Base-by-base conservation (phyloP, 2,113 vertebrate species). In the Mandrillus leucophaeus region DNA sequence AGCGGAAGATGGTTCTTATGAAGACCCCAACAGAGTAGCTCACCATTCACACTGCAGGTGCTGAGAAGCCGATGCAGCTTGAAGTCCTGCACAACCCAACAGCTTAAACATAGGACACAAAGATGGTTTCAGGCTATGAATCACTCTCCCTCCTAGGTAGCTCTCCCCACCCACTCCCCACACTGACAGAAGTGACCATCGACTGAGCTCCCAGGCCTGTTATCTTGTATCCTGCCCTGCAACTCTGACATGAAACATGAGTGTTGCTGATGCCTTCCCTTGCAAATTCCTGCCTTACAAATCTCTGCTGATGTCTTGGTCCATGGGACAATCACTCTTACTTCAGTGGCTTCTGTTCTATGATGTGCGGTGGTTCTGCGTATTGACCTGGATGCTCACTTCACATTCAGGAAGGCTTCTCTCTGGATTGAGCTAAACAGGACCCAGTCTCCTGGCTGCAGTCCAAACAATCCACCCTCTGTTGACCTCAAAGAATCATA, bases 381-480 rank as follows among this genome's bases (percentile, higher is more conserved):
- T 92, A 22, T 85, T 97, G 95, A 50, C 93, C 32, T 17, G 81
- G 93, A 68, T 0, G 10, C 79, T 97, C 94, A 92, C 92, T 94
- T 8, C 95, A 95, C 30, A 3, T 48, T 80, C 87, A 66, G 59
- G 94, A 76, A 87, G 22, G 25, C 75, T 30, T 75, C 61, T 10
- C 57, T 10, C 72, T 84, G 75, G 95, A 91, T 57, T 93, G 57
- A 93, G 95, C 70, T 48, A 25, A 82, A 32, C 6, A 48, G 81
- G 93, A 72, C 91, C 88, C 6, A 81, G 23, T 38, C 35, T 72
- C 55, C 48, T 7, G 7, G 48, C 32, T 27, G 2, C 11, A 35
- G 79, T 43, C 78, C 96, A 97, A 96, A 98, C 23, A 97, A 89
- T 68, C 88, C 85, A 87, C 59, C 75, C 52, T 81, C 61, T 5